Percentiles rank a stretch among this genome's conserved stretches.
Conservation (phyloP, 2,797 vertebrate genomes). For the Sciurus vulgaris region DNA sequence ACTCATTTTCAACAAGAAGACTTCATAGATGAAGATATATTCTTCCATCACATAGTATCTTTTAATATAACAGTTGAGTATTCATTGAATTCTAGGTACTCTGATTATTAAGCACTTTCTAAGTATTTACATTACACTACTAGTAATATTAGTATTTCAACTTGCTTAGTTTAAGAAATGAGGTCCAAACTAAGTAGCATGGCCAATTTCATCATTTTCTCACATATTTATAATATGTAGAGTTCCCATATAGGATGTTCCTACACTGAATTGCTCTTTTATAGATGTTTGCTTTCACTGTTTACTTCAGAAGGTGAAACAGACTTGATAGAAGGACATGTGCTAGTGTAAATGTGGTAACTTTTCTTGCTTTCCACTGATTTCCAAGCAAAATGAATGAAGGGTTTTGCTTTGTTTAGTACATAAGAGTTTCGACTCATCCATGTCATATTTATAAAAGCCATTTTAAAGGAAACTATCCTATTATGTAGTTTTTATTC, state of each 20-base stretch:
- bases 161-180: background rate
- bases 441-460: background rate
- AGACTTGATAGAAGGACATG: background rate
- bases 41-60: background rate
- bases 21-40: slow-evolving; percentile 17
- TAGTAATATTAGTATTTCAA: slow-evolving; percentile 3
- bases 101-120: slow-evolving; percentile 22
- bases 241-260: background rate
- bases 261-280: background rate
- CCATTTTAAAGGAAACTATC: background rate
- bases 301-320: slow-evolving; percentile 45
- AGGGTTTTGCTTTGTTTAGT: background rate
- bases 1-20: slow-evolving; percentile 11
- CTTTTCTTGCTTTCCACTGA: background rate
- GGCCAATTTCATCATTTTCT: background rate
- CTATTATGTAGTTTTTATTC: background rate
- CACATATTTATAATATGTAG: background rate
- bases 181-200: background rate
- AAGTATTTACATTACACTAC: background rate
- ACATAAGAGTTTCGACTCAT: background rate
- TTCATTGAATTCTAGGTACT: slow-evolving; percentile 11
- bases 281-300: background rate
- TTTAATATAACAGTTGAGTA: background rate
- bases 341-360: background rate
- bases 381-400: background rate